Evolutionary conservation across 2,888 invertebrate genomes (phyloP).

Genomic region (Sinhomidia bicolor): DNA sequence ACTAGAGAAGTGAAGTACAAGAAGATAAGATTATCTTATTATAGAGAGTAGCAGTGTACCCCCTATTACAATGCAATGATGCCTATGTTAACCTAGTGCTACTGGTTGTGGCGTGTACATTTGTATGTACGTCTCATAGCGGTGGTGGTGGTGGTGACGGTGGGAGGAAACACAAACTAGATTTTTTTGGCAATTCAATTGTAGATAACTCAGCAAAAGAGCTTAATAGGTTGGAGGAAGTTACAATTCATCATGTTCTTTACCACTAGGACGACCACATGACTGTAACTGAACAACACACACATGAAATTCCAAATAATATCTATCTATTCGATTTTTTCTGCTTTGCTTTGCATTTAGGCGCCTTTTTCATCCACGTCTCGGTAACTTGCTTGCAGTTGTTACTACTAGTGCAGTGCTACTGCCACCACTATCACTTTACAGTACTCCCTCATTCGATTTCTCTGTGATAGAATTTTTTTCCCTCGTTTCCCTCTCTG

Average conservation of each 20-base stretch:
- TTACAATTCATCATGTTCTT: slow-evolving; percentile 67
- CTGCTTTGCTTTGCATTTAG: slow-evolving; percentile 43
- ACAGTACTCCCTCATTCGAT: not conserved
- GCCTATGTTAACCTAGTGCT: not conserved
- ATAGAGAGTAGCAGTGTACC: not conserved
- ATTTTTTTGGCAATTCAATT: slow-evolving; percentile 66
- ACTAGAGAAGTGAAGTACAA: not conserved
- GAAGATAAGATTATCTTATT: slow-evolving; percentile 24
- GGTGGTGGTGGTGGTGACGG: not conserved
- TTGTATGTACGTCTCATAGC: not conserved
- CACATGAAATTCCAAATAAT: not conserved
- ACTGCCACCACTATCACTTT: too few relatives aligned
- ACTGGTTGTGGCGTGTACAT: not conserved
- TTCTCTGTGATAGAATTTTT: not conserved
- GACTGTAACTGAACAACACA: slow-evolving; percentile 26
- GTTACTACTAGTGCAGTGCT: not conserved
- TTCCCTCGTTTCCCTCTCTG: not conserved
- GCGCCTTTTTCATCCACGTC: not conserved
- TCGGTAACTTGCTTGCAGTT: not conserved
- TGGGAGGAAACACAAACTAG: slow-evolving; percentile 53
- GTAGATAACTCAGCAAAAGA: slow-evolving; percentile 69
- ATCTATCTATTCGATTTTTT: slow-evolving; percentile 18
- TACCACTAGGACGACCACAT: slow-evolving; percentile 44
- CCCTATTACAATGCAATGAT: slow-evolving; percentile 9
- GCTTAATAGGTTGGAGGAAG: slow-evolving; percentile 68